Evolutionary conservation across 1,140 invertebrate genomes (phyloP), one percentile per base, ranked within the genome.

Genomic region (Formica selysi): DNA sequence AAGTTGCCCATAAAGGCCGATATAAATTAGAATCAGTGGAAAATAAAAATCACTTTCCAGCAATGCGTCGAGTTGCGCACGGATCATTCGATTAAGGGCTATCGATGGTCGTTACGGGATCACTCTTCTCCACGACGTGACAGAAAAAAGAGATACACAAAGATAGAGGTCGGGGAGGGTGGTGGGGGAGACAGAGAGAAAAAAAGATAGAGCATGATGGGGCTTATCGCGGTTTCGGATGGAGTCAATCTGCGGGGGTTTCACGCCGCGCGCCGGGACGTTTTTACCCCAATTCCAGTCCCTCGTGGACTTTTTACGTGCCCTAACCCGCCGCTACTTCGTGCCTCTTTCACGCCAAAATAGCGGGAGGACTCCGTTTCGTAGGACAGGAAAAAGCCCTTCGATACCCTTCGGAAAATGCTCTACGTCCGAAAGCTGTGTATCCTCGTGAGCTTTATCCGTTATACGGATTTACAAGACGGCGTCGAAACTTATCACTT

Each of bases 41-140:
- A 94, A 94, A 95, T 94, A 95, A 95, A 95, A 95, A 95, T 95
- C 94, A 94, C 93, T 95, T 95, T 95, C 92, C 68, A 83, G 79
- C 79, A 73, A 73, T 36, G 54, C 68, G n/a, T 19, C 32, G 26
- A 36, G 32, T n/a, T 19, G 41, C 92, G 93, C 83, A 61, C 86
- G 92, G 91, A 93, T 94, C 91, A 93, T 92, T 93, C 94, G 94
- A 95, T 95, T 94, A 95, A 92, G 93, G 93, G 89, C 91, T 94
- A 94, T 95, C 94, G 94, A 94, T 93, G 92, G 92, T 91, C 93
- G 94, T 94, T 94, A 92, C 91, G 93, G 91, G 92, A 93, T 90
- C 85, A 86, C 64, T 65, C 61, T 48, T 51, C 59, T 38, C 59
- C 36, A 19, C 26, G 59, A 22, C 2, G 32, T 16, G 38, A 73